Base-by-base conservation (phyloP, 2,888 invertebrate species). In the Cephalotes varians region DNA sequence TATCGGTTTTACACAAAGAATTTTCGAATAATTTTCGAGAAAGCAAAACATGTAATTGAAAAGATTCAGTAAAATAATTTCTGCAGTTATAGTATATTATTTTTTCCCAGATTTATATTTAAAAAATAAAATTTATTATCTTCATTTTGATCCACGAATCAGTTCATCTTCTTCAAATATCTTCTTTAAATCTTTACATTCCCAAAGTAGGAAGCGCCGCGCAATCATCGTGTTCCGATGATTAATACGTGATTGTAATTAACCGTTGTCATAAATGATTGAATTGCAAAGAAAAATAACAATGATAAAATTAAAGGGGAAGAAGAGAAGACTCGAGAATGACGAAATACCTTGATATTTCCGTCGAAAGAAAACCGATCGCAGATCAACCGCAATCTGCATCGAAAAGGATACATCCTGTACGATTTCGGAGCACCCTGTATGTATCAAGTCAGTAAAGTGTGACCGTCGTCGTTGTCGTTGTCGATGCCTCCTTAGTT, bases 401-500 rank as follows among this genome's bases (percentile, higher is more conserved):
- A 5, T 15, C 40, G 15, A 44, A 31, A 73, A 6, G 10, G 15
- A 6, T 31, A 77, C 5, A 21, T 34, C 6, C 64, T 18, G 9
- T 56, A 12, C 21, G 5, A 51, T 71, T 56, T 56, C 5, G 44
- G 44, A 56, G n/a, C 69, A 69, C 44, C 67, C 44, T 15, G 18
- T 54, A 72, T 74, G 77, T 85, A 84, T 80, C 81, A 84, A 81
- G 56, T 88, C 89, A 89, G 84, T 82, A 81, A 88, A 89, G 81
- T 90, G 83, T 89, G 88, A 88, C 90, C 83, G 67, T 73, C 47
- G 65, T 47, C 69, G 69, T 58, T 62, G 74, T 74, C 74, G 64
- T 49, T 83, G 89, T 87, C 88, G 87, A 82, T 87, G 87, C 84
- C 83, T 81, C 82, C 76, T 85, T 69, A 79, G 74, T 86, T 86